phyloP scores from a whole-genome alignment of 2,113 vertebrate species.

The Orthonyx spaldingii region DNA sequence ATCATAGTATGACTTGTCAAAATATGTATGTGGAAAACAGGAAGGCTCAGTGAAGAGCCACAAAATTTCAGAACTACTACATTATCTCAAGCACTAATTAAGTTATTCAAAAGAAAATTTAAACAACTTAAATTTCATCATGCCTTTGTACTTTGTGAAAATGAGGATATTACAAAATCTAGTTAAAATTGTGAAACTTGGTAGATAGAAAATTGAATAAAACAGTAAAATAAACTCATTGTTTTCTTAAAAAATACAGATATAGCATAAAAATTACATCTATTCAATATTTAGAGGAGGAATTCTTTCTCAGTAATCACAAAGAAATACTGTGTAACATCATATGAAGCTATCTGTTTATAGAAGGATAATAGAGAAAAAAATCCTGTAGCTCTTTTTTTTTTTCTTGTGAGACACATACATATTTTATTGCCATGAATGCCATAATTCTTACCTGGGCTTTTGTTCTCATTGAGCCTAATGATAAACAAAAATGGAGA shows the following conservation, averaged over 20 bases:
- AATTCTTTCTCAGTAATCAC: not conserved
- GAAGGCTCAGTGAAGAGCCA: not conserved
- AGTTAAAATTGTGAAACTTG: not conserved
- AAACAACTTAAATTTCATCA: not conserved
- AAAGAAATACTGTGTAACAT: not conserved
- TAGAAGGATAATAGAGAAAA: not conserved
- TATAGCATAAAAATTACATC: not conserved
- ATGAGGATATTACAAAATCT: not conserved
- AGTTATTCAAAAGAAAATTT: not conserved
- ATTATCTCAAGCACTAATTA: not conserved
- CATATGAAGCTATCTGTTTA: not conserved
- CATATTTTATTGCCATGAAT: not conserved
- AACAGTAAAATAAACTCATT: accelerated
- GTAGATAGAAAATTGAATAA: not conserved
- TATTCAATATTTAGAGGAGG: not conserved
- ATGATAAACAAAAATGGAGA: not conserved
- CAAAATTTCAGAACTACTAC: not conserved
- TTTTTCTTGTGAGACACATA: not conserved
- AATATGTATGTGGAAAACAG: not conserved
- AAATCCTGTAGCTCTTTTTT: not conserved
- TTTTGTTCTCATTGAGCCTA: not conserved
- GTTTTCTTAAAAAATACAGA: not conserved
- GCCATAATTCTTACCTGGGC: not conserved
- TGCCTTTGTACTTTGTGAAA: not conserved
- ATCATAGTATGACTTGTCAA: not conserved